phyloP scores from a whole-genome alignment of 2,797 vertebrate species.

The Leptodactylus fallax region DNA sequence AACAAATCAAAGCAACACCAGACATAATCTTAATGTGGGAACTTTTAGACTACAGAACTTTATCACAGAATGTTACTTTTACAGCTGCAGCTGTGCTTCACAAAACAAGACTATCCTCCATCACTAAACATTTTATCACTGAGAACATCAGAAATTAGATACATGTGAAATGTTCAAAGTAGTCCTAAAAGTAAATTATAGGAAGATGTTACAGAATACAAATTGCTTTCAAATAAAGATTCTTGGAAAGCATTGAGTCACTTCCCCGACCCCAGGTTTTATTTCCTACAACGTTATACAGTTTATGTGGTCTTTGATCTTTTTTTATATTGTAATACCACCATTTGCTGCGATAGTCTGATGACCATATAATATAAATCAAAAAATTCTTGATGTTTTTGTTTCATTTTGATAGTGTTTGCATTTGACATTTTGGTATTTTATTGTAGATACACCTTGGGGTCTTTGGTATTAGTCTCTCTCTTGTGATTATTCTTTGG shows the following conservation, averaged over 20 bases:
- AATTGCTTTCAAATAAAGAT: conserved; percentile 36
- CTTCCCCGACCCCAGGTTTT: neutral
- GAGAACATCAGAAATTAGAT: conserved; percentile 43
- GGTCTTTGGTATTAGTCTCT: too few species aligned
- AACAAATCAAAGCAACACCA: neutral
- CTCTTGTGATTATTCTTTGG: too few species aligned
- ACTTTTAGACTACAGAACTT: conserved; percentile 8
- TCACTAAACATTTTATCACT: conserved; percentile 45
- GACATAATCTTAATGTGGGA: conserved; percentile 5
- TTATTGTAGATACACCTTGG: too few species aligned
- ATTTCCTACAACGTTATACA: neutral
- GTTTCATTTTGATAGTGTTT: too few species aligned
- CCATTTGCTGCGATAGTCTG: neutral
- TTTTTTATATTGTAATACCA: neutral
- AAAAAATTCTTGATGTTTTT: too few species aligned
- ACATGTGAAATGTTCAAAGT: conserved; percentile 42
- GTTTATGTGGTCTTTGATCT: neutral
- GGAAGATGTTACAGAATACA: conserved; percentile 32
- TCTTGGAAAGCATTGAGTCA: conserved; percentile 35
- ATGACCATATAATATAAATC: too few species aligned
- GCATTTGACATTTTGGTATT: too few species aligned
- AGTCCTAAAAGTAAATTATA: conserved; percentile 43
- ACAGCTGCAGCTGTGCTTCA: conserved; percentile 36
- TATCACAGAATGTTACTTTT: conserved; percentile 32
- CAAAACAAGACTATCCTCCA: conserved; percentile 39